Percentiles rank a stretch among this genome's conserved stretches.
Conservation (phyloP, 2,797 vertebrate species). For the Clamator glandarius region DNA sequence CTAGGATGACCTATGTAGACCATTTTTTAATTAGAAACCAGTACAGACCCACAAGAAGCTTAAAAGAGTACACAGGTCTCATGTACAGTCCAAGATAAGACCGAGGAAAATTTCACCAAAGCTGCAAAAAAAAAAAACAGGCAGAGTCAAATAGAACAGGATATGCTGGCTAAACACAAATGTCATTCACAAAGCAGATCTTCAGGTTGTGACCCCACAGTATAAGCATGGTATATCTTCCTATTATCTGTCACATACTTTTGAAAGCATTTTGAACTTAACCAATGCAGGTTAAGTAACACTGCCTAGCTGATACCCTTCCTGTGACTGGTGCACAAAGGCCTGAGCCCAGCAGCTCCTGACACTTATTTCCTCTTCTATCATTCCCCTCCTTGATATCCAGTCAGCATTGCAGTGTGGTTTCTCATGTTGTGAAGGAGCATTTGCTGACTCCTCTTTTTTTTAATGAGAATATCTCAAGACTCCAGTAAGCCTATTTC, state of each 20-base stretch:
- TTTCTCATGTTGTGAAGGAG: background rate
- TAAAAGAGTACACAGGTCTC: background rate
- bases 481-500: conserved; percentile 38
- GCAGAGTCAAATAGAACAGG: background rate
- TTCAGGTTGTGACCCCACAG: background rate
- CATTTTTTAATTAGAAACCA: background rate
- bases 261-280: background rate
- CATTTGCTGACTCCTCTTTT: background rate
- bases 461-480: conserved; percentile 32
- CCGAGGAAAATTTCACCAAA: background rate
- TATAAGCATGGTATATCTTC: accelerated
- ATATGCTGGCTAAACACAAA: background rate
- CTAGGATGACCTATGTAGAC: background rate
- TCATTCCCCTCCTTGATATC: background rate
- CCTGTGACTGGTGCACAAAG: background rate
- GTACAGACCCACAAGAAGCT: background rate
- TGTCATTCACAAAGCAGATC: background rate
- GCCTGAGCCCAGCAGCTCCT: background rate
- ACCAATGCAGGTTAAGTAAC: background rate
- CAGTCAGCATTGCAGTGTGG: background rate
- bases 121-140: background rate
- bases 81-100: background rate
- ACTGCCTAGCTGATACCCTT: background rate
- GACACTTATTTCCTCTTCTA: background rate
- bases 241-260: background rate